Percentiles rank a stretch among this genome's conserved stretches.
phyloP scores from a whole-genome alignment of 2,888 invertebrate species.

The Rhorus exstirpatorius region DNA sequence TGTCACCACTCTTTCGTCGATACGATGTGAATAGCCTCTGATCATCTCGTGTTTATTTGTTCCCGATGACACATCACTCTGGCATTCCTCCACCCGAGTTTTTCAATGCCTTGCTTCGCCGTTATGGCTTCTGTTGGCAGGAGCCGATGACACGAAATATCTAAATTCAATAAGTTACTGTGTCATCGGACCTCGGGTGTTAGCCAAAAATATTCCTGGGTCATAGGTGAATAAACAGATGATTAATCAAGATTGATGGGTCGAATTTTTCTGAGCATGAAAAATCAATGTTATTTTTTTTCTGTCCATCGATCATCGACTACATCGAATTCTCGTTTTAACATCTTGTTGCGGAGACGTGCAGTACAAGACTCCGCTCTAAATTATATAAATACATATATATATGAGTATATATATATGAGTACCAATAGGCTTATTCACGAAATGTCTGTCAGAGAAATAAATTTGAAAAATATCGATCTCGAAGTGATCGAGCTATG shows the following conservation, averaged over 20 bases:
- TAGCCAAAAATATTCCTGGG: constrained; percentile 14
- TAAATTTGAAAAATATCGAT: too few relatives aligned
- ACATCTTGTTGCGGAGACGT: too few relatives aligned
- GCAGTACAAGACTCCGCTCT: too few relatives aligned
- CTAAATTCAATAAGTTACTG: constrained; percentile 38
- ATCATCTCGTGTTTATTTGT: constrained; percentile 42
- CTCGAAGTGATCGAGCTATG: too few relatives aligned
- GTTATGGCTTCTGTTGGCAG: constrained; percentile 13
- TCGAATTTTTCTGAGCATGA: constrained; percentile 26
- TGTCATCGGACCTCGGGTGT: constrained; percentile 26
- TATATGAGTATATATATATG: too few relatives aligned
- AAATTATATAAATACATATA: too few relatives aligned
- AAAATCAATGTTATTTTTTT: constrained; percentile 13
- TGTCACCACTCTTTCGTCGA: constrained; percentile 33
- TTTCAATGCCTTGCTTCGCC: background rate
- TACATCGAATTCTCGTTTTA: background rate
- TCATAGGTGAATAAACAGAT: constrained; percentile 34
- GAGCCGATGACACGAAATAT: constrained; percentile 26
- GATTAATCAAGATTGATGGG: constrained; percentile 31
- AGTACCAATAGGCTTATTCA: too few relatives aligned
- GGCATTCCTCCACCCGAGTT: constrained; percentile 3
- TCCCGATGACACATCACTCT: constrained; percentile 54
- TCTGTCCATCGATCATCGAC: constrained; percentile 34
- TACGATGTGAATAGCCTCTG: constrained; percentile 46
- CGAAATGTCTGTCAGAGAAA: too few relatives aligned